Evolutionary conservation across 2,113 vertebrate species (phyloP).

Genomic region (Emydocephalus ijimae): DNA sequence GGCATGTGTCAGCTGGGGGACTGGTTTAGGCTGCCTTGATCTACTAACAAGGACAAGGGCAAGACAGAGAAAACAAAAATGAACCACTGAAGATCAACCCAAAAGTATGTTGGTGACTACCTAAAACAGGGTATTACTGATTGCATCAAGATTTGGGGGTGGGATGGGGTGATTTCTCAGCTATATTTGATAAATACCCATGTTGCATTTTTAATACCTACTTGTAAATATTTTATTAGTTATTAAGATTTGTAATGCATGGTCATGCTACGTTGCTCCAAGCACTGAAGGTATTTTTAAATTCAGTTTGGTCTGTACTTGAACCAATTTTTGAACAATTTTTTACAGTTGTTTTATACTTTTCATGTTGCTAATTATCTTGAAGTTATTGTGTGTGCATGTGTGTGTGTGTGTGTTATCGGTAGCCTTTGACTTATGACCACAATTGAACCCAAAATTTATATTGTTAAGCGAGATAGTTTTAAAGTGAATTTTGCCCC

Average conservation of each 20-base stretch:
- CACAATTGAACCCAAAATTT: no score
- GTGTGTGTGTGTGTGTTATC: no score
- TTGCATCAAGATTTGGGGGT: neutral
- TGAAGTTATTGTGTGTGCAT: neutral
- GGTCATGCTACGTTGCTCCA: neutral
- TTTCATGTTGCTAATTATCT: neutral
- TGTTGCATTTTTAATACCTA: neutral
- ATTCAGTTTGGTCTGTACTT: neutral
- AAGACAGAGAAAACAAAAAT: neutral
- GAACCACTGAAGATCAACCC: neutral
- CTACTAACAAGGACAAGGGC: neutral
- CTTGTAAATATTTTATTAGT: neutral
- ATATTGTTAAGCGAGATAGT: no score
- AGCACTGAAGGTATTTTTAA: neutral
- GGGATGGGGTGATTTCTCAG: neutral
- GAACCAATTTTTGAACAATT: neutral
- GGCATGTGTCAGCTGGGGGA: neutral
- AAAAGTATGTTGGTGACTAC: neutral
- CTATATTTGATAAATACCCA: neutral
- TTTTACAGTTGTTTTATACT: neutral
- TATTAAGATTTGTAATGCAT: neutral
- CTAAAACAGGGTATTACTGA: neutral
- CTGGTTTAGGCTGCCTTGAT: neutral
- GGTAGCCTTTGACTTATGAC: no score
- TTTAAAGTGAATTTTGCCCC: no score